Evolutionary conservation across 2,797 vertebrate species (phyloP), one percentile per base, ranked within the genome.

Genomic region (Gastrophryne carolinensis): DNA sequence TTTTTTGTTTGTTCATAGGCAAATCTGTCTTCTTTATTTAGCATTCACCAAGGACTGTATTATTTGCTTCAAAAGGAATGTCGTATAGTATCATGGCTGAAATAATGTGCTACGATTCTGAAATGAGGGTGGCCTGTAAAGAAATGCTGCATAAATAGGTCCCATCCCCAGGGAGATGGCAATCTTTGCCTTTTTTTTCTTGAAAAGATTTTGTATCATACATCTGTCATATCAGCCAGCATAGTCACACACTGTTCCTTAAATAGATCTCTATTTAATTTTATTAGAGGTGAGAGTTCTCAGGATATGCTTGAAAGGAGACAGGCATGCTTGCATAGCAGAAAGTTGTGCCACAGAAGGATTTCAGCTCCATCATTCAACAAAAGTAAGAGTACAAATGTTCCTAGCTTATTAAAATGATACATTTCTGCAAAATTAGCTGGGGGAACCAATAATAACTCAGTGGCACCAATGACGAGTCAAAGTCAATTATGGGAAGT

Each of bases 1-100:
- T 68, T 34, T 29, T 50, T 61, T 60, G 27, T 71, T 37, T 60
- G 37, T 60, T 24, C 50, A 65, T 68, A 68, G 52, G 52, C 24
- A 24, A 69, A 69, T 69, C 39, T 57, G 57, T 69, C 52, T 56
- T 41, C 34, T 69, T 69, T 69, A 69, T 41, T 69, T 69, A 57
- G 24, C 66, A 6, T 29, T 53, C 11, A n/a, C 52, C 24, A 6
- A 19, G 19, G 12, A 41, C 34, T 17, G 50, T 54, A 27, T 32
- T 56, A 9, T 54, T 26, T 68, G 19, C 49, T 24, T 0, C 37
- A 15, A 21, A 50, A 35, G 26, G 12, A 69, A 69, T 29, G 19
- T 10, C 39, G 13, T 12, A 10, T 26, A 56, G 1, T 17, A 69
- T 19, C 9, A 30, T 35, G 23, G 24, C 34, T 41, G 30, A n/a